Evolutionary conservation across 2,113 vertebrate genomes (phyloP).

Genomic region (Ovibos moschatus): DNA sequence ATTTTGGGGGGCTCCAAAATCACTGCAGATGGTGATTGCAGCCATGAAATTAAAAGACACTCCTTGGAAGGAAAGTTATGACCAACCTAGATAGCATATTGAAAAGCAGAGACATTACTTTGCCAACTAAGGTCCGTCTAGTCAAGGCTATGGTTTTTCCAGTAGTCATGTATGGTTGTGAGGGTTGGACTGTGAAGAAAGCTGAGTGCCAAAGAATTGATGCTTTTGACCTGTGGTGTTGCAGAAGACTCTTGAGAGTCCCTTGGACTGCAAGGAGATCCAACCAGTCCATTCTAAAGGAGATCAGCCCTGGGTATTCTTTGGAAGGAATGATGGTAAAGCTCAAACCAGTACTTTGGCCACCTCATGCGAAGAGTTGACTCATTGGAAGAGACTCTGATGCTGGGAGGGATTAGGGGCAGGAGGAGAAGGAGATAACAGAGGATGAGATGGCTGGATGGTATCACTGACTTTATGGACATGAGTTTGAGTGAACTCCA

Average conservation of each 20-base stretch:
- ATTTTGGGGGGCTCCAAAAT: not conserved
- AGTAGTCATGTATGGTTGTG: not conserved
- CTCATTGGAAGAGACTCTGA: too few species aligned
- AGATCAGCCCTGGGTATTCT: not conserved
- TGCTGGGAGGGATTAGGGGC: too few species aligned
- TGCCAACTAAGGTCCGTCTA: not conserved
- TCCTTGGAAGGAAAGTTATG: not conserved
- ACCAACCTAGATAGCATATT: not conserved
- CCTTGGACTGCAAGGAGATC: not conserved
- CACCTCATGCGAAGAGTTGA: too few species aligned
- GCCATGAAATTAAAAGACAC: not conserved
- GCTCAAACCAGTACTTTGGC: not conserved
- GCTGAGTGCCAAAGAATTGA: fast-evolving
- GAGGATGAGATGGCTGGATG: too few species aligned
- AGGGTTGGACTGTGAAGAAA: not conserved
- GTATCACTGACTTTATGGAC: too few species aligned
- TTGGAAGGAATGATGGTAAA: not conserved
- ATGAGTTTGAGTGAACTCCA: too few species aligned
- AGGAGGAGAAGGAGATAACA: fast-evolving
- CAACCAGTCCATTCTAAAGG: not conserved
- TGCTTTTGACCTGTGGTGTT: not conserved
- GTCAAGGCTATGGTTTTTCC: not conserved
- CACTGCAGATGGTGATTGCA: not conserved
- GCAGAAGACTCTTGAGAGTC: not conserved
- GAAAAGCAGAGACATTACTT: not conserved